These are phyloP conservation scores for Lypha dubia DNA, from an alignment of 2,888 invertebrate genomes.

Conservation along the genomic window DNA sequence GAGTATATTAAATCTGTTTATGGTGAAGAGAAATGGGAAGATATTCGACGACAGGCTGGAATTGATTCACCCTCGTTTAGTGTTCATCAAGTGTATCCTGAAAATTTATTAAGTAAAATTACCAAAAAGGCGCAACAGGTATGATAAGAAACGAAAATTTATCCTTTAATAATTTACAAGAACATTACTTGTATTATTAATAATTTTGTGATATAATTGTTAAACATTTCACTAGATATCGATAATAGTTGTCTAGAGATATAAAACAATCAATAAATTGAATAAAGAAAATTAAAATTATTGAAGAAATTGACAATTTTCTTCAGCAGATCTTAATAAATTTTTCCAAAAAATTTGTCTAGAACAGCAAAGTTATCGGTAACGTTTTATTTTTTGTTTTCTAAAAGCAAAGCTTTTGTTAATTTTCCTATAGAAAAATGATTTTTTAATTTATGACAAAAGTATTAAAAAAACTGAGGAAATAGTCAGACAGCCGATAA, in stretches of 20 bases:
- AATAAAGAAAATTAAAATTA: not conserved
- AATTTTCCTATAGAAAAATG: not conserved
- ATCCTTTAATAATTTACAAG: not conserved
- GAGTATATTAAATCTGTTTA: conserved; percentile 96
- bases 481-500: too few relatives aligned
- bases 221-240: not conserved
- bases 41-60: conserved; percentile 92
- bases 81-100: conserved; percentile 96
- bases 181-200: not conserved
- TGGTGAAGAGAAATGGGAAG: conserved; percentile 97
- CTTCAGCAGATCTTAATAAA: too few relatives aligned
- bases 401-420: not conserved
- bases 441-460: too few relatives aligned
- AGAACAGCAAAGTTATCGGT: conserved; percentile 8
- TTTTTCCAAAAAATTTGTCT: not conserved
- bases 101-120: conserved; percentile 92
- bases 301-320: too few relatives aligned
- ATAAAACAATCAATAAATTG: not conserved
- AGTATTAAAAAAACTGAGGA: too few relatives aligned
- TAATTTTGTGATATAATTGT: not conserved
- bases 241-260: not conserved
- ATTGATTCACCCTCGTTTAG: conserved; percentile 94
- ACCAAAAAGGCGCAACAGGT: conserved; percentile 94
- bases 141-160: conserved; percentile 78
- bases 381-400: not conserved